Base-by-base conservation (phyloP, 64 coral and sea anemone species). In the Anthopleura sola region DNA sequence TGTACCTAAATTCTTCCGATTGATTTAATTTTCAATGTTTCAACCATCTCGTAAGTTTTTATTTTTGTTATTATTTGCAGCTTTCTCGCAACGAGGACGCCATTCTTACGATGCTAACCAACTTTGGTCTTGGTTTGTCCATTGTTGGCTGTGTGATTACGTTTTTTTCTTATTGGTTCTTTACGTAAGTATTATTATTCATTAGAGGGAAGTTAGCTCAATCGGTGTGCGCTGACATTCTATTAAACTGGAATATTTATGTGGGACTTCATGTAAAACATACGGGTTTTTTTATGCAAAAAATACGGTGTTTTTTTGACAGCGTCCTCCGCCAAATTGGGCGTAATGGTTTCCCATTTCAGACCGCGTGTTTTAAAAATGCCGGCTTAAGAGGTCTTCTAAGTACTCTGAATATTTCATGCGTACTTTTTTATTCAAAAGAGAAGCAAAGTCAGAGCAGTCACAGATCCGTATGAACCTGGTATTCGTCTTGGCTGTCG, bases 81-180 rank as follows among this genome's bases (percentile, higher is more conserved):
- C 19, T 79, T 21, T 79, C 76, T 23, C 76, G 44, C 19, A 31
- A 79, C 16, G 23, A 90, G 6, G 81, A 90, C 15, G 71, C 49
- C 0, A 75, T 60, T 8, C 50, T 90, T 23, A 32, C 34, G 3
- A 76, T 84, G 5, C 44, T 90, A 1, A 90, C 88, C 15, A 71
- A 84, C 48, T 13, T 90, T 24, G 88, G 88, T 75, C 48, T 90
- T n/a, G 68, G 39, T 3, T n/a, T 90, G 3, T 90, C 88, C 14
- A 53, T 85, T 39, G 75, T 90, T 54, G 88, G 88, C 51, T 83
- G 81, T 37, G 40, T 34, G 33, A 10, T 84, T 39, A 90, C 88
- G 23, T 83, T 83, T 37, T 34, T 90, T 15, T 37, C 60, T 53
- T 84, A 90, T n/a, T 18, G 39, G 75, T 75, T 84, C 18, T 66